Evolutionary conservation across 1,140 invertebrate genomes (phyloP), one percentile per base, ranked within the genome.

Genomic region (Drosophila repletoides): DNA sequence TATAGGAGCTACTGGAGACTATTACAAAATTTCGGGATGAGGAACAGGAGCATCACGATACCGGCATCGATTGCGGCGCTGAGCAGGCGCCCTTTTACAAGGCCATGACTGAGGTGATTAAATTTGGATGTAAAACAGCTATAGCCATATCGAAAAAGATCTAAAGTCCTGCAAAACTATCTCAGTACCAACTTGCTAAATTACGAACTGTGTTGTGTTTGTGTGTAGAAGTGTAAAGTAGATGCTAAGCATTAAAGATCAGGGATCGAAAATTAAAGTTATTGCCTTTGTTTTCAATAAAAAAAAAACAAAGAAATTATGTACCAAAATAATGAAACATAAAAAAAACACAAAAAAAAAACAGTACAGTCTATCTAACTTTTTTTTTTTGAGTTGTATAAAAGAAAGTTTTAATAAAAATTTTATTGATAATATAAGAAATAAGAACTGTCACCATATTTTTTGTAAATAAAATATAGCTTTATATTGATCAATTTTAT

Each of bases 31-130:
- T 99, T 92, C 93, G 99, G 31, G 98, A 99, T 91, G 98, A 99
- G 86, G 99, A 99, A 90, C 95, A 99, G 89, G 97, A 99, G 80
- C 99, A 99, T 91, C 97, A 99, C 90, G 98, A 99, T 88, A 97
- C 95, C 1, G 98, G 98, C 7, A 92, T 99, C 31, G 94, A 96
- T 79, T 93, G 98, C 71, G 97, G 98, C 12, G 98, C 98, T 0
- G 95, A 98, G 89, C 94, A 98, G 91, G 96, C 98, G 3, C 97
- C 98, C 0, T 96, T 98, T 73, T 99, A 99, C 90, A 91, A 95
- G 80, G 93, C 94, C 1, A 91, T 99, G 14, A 95, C 95, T 5
- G 93, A 95, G 75, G 93, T 95, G 9, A 98, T 99, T 45, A 98
- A 99, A 92, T 88, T 94, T 29, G 98, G 98, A 1, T 99, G 98